Percentiles rank a stretch among this genome's conserved stretches.
Conservation (phyloP, 2,888 invertebrate species). For the Gymnocheta viridis region DNA sequence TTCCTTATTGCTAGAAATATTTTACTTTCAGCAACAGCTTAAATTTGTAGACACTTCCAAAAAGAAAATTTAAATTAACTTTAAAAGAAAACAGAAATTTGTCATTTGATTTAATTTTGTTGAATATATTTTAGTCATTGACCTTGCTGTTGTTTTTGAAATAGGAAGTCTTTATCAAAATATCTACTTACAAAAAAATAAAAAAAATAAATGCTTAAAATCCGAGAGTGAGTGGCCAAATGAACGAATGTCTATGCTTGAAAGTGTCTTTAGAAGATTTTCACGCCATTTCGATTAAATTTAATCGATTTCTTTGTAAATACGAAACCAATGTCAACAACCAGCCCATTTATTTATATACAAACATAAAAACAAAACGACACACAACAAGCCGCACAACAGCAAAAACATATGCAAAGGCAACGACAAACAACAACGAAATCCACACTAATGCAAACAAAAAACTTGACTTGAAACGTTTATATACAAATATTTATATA, state of each 20-base stretch:
- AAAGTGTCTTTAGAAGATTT: slow-evolving; percentile 70
- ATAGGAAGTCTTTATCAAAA: slow-evolving; percentile 43
- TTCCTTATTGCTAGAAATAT: not conserved
- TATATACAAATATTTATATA: slow-evolving; percentile 26
- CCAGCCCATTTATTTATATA: slow-evolving; percentile 76
- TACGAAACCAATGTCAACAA: slow-evolving; percentile 81
- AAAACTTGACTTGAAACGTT: slow-evolving; percentile 55
- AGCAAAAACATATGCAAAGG: not conserved
- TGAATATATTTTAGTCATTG: slow-evolving; percentile 64
- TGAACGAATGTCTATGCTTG: slow-evolving; percentile 67
- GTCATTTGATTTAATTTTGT: slow-evolving; percentile 50
- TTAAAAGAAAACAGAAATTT: slow-evolving; percentile 38
- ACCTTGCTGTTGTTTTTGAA: slow-evolving; percentile 56
- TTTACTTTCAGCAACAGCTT: slow-evolving; percentile 11
- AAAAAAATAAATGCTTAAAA: slow-evolving; percentile 50
- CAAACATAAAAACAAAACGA: slow-evolving; percentile 9
- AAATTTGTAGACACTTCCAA: slow-evolving; percentile 24
- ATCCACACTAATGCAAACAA: slow-evolving; percentile 22
- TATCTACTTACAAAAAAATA: slow-evolving; percentile 46
- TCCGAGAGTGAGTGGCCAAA: slow-evolving; percentile 45
- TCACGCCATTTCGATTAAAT: slow-evolving; percentile 75
- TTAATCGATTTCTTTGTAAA: slow-evolving; percentile 81
- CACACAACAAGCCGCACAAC: slow-evolving; percentile 3
- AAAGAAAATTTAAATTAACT: slow-evolving; percentile 42
- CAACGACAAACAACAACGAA: slow-evolving; percentile 10